Base-by-base conservation (phyloP, 2,113 vertebrate genomes). In the Bungarus multicinctus region DNA sequence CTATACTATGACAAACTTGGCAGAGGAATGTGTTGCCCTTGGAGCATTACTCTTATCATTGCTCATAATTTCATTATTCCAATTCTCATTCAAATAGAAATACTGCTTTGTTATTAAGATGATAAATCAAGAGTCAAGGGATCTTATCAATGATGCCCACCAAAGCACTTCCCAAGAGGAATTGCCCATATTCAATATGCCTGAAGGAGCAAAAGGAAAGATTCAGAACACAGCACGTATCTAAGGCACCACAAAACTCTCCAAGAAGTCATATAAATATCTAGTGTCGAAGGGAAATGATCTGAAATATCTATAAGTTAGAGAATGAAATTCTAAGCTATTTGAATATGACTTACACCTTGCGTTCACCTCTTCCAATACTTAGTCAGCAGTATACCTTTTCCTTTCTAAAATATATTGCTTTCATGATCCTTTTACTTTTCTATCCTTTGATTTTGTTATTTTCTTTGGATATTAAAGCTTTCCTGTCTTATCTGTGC, bases 31-130 rank as follows among this genome's bases (percentile, higher is more conserved):
- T 57, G n/a, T 43, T 92, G 11, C 39, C 87, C 69, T 45, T 89
- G 92, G 64, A 52, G 74, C 22, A 52, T 93, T 45, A 39, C 23
- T 57, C 58, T 88, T 58, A 34, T 39, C 81, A 60, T 25, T 20
- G 45, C 81, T 60, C 25, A 23, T 45, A 54, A 60, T 85, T 93
- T 86, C 69, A 93, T 93, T 93, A 93, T 86, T 86, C 27, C 88
- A 93, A 85, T 93, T 89, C 45, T 50, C 88, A 86, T n/a, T 90
- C 69, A 93, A 52, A 74, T 86, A 60, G 88, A 93, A 90, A 43
- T 60, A 47, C 43, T 60, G 53, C 74, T 90, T 92, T 89, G 88
- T 81, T 20, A 90, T 86, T 58, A 60, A 89, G 43, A 85, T 22
- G 58, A 60, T 85, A 52, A 89, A 90, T 60, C 85, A 47, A 93